Conservation (phyloP, 2,797 vertebrate genomes). For the Dendrocincla fuliginosa region DNA sequence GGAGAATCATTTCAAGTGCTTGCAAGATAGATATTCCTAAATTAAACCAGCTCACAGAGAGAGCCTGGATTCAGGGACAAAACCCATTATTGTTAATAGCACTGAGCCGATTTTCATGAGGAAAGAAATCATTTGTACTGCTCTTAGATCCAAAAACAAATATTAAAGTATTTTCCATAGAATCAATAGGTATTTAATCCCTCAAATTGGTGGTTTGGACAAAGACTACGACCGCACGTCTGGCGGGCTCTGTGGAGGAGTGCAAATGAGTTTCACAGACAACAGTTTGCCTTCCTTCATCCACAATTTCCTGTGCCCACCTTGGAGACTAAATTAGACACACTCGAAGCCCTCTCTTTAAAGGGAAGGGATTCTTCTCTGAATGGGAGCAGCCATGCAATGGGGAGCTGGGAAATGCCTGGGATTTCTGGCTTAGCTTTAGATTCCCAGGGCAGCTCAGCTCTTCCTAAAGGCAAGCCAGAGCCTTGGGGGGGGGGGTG, state of each 20-base stretch:
- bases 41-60: background rate
- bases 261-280: slow-evolving; percentile 14
- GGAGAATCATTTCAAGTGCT: background rate
- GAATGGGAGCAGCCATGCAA: slow-evolving; percentile 83
- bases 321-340: slow-evolving; percentile 9
- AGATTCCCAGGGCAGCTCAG: background rate
- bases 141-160: background rate
- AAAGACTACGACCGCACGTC: background rate
- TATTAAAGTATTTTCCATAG: background rate
- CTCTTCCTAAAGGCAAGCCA: background rate
- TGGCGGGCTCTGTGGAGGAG: background rate
- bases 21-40: background rate
- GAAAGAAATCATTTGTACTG: background rate
- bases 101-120: background rate
- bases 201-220: background rate
- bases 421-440: slow-evolving; percentile 24
- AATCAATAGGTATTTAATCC: background rate
- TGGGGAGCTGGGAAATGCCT: slow-evolving; percentile 48
- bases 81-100: background rate
- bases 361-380: slow-evolving; percentile 67
- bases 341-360: slow-evolving; percentile 28
- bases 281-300: background rate
- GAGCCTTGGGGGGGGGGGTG: background rate
- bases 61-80: background rate
- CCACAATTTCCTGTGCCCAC: slow-evolving; percentile 38